Percentiles rank a stretch among this genome's conserved stretches.
Evolutionary conservation across 2,797 vertebrate species (phyloP).

Genomic region (Lacerta bilineata): DNA sequence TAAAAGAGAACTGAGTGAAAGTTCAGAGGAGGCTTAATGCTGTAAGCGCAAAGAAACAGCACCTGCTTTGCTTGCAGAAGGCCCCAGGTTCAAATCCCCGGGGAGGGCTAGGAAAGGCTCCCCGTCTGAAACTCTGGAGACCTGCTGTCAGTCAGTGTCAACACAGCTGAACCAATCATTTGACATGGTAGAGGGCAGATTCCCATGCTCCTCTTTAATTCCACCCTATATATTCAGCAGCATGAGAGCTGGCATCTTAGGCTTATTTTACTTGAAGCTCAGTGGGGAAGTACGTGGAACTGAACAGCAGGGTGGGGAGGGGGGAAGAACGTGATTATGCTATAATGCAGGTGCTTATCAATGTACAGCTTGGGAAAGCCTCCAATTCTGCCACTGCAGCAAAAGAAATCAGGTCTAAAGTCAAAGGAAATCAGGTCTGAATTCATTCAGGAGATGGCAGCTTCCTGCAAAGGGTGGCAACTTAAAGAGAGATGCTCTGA

Average conservation of each 20-base stretch:
- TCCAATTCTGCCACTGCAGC: not conserved
- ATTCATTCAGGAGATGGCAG: not conserved
- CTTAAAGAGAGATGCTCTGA: not conserved
- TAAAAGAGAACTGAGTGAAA: constrained; percentile 41
- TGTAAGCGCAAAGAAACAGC: not conserved
- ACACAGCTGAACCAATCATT: not conserved
- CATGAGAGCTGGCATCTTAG: not conserved
- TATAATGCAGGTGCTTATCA: not conserved
- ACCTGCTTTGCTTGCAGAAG: not conserved
- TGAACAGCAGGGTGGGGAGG: not conserved
- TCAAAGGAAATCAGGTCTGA: not conserved
- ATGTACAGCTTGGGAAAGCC: no score
- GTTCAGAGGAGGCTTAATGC: not conserved
- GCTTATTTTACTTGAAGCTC: no score
- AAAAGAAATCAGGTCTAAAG: not conserved
- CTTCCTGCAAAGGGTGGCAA: not conserved
- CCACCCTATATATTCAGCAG: no score
- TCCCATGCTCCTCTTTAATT: not conserved
- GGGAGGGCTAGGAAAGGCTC: no score
- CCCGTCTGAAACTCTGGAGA: not conserved
- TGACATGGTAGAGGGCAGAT: not conserved
- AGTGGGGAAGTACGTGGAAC: not conserved
- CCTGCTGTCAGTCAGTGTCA: no score
- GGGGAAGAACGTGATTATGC: not conserved
- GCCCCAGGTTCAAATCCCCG: not conserved